Evolutionary conservation across 1,140 invertebrate species (phyloP).

Genomic region (Neodiprion virginianus): DNA sequence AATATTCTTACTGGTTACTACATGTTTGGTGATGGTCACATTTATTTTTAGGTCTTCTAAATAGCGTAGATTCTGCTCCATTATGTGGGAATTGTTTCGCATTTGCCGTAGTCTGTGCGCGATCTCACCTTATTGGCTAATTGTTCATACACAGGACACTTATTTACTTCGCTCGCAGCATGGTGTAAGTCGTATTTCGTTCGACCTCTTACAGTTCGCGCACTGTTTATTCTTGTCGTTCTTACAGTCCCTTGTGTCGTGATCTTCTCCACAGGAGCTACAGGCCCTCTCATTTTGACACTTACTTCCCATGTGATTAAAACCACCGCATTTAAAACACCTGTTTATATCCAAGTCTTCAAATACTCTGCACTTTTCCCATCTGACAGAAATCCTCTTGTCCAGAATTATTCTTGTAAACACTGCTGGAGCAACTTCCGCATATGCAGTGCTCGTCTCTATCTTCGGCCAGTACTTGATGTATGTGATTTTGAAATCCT

Average conservation of each 20-base stretch:
- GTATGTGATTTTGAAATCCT: slow-evolving; percentile 8
- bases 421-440: not conserved
- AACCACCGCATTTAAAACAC: slow-evolving; percentile 13
- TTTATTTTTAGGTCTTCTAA: not conserved
- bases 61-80: not conserved
- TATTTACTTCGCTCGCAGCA: not conserved
- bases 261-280: not conserved
- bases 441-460: slow-evolving; percentile 6
- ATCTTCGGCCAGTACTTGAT: slow-evolving; percentile 13
- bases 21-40: too few species aligned
- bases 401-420: not conserved
- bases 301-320: slow-evolving; percentile 12
- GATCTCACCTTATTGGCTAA: not conserved
- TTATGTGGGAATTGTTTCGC: not conserved
- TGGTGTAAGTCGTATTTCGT: slow-evolving; percentile 12
- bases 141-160: slow-evolving; percentile 6
- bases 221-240: not conserved
- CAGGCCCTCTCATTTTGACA: not conserved
- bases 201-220: not conserved
- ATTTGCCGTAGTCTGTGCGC: not conserved
- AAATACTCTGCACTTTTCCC: slow-evolving; percentile 12
- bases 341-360: slow-evolving; percentile 13
- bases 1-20: too few species aligned
- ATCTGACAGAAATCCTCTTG: slow-evolving; percentile 6
- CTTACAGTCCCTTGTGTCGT: not conserved